Base-by-base conservation (phyloP, 2,888 invertebrate genomes). In the Leucoma salicis region DNA sequence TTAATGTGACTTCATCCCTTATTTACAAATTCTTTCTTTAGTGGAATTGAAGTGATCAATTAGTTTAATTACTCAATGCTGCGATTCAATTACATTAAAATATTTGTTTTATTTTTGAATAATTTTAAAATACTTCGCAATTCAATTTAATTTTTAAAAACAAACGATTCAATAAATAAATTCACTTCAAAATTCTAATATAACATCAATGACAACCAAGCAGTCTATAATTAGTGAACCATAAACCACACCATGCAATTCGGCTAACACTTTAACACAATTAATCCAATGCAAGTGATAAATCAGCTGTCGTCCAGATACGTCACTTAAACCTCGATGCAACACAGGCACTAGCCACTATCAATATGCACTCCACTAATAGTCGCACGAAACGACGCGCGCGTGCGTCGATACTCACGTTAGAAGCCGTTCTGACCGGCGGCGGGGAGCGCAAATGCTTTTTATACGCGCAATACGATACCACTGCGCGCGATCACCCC, bases 381-480 rank as follows among this genome's bases (percentile, higher is more conserved):
- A 59, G 61, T 57, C 70, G 69, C 75, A 67, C 74, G 49, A 60
- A 56, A 69, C 63, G 57, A 55, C 55, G 38, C 59, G 69, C 61
- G 68, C 85, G 78, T 82, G 78, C 82, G 84, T 64, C 77, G 74
- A 65, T 80, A 96, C 96, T 96, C 96, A 96, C 96, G 96, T 95
- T 96, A 94, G 95, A 95, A 96, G 96, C 96, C 96, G 96, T 96
- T 96, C 96, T 97, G 96, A 95, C 94, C 94, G 93, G 93, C 92
- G 91, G 92, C 92, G 92, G 91, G 92, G 91, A 90, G 91, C 88
- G 81, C 82, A 82, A 88, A 88, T 91, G 91, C 91, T 92, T 94
- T 94, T 94, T 94, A 95, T 94, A 94, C 94, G 86, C 91, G 95
- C 92, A 94, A 94, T 92, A 92, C 93, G 94, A 95, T 93, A 93